A percentile compares a stretch with the other conserved stretches of the same genome.
phyloP scores from a whole-genome alignment of 2,113 vertebrate species.

The Hypomesus transpacificus region DNA sequence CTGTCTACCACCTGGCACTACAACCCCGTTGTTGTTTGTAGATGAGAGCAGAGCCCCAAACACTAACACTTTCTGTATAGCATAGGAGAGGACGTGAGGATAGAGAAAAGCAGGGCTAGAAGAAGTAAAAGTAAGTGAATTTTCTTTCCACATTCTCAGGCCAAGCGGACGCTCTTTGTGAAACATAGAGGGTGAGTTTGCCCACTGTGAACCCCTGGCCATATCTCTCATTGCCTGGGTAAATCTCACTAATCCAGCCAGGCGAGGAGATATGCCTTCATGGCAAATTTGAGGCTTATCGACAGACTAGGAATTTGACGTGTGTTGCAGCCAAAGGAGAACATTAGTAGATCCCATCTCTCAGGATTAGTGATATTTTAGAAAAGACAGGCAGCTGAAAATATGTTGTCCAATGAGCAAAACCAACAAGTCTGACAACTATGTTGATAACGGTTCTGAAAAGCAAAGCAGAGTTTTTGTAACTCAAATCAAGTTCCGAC shows the following conservation, averaged over 20 bases:
- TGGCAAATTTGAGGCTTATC: slow-evolving; percentile 67
- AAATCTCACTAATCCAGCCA: slow-evolving; percentile 68
- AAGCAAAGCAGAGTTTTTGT: slow-evolving; percentile 30
- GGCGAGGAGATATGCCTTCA: slow-evolving; percentile 62
- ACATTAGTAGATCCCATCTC: slow-evolving; percentile 67
- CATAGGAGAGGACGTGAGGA: slow-evolving; percentile 5
- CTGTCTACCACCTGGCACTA: not conserved
- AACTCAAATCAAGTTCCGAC: not conserved
- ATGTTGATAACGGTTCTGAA: slow-evolving; percentile 48
- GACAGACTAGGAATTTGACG: slow-evolving; percentile 54
- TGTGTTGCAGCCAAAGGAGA: slow-evolving; percentile 55
- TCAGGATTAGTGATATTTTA: slow-evolving; percentile 64
- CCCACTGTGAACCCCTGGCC: slow-evolving; percentile 48
- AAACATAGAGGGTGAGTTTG: slow-evolving; percentile 32
- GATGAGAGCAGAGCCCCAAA: slow-evolving; percentile 5
- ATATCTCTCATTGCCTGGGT: slow-evolving; percentile 45
- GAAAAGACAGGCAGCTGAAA: slow-evolving; percentile 42
- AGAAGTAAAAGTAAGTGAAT: slow-evolving; percentile 13
- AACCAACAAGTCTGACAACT: slow-evolving; percentile 49
- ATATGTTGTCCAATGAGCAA: slow-evolving; percentile 41
- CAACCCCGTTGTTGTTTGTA: not conserved
- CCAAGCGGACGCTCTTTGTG: slow-evolving; percentile 33
- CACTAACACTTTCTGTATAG: not conserved
- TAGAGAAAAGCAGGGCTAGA: slow-evolving; percentile 15
- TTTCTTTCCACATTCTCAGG: slow-evolving; percentile 31